These are phyloP conservation scores for Galendromus occidentalis DNA, from an alignment of 1,140 invertebrate genomes.

Conservation along the genomic window DNA sequence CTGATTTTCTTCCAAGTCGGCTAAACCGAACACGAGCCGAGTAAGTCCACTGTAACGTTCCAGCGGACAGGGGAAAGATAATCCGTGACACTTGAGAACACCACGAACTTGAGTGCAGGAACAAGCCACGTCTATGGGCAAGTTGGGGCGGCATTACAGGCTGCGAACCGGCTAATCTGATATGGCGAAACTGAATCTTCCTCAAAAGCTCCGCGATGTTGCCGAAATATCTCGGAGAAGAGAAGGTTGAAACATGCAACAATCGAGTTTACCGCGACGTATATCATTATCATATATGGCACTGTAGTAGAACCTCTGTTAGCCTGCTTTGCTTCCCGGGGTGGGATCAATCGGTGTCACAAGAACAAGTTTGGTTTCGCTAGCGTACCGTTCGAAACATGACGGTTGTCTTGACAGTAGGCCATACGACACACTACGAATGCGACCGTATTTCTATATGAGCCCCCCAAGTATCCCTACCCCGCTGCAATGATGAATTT, in stretches of 20 bases:
- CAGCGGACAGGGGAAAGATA: not conserved
- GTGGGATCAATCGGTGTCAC: not conserved
- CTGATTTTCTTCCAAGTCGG: too few relatives aligned
- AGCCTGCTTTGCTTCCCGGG: not conserved
- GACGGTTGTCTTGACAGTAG: conserved; percentile 8
- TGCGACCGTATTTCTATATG: too few relatives aligned
- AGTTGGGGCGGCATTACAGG: not conserved
- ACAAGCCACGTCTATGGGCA: conserved; percentile 1
- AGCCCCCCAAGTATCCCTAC: too few relatives aligned
- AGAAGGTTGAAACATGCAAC: not conserved
- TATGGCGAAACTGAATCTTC: not conserved
- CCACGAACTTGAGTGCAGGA: not conserved
- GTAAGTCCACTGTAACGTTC: not conserved
- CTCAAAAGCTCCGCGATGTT: not conserved
- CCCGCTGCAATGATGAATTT: not conserved
- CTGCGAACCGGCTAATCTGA: not conserved
- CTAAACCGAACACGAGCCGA: too few relatives aligned
- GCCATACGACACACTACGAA: not conserved
- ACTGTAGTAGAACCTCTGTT: conserved; percentile 3
- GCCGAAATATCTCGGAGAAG: not conserved
- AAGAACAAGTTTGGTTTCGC: conserved; percentile 1
- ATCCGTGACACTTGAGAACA: not conserved
- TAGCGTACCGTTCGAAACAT: not conserved
- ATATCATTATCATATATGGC: not conserved
- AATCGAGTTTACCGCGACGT: not conserved